phyloP scores from a whole-genome alignment of 2,797 vertebrate genomes.

The Perodicticus potto region DNA sequence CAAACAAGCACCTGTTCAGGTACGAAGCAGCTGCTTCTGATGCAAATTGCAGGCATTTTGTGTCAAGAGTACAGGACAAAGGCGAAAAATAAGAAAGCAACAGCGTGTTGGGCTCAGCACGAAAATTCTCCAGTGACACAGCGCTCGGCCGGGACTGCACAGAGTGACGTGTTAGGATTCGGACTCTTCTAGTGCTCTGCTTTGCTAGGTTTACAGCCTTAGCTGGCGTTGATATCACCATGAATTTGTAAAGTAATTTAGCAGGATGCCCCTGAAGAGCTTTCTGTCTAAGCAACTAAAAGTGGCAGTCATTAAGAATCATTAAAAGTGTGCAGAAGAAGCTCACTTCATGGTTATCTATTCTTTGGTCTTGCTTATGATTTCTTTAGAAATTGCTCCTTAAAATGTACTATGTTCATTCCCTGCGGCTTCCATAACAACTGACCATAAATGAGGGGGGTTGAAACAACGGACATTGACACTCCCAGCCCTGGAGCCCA shows the following conservation, averaged over 20 bases:
- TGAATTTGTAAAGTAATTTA: not conserved
- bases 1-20: conserved; percentile 80
- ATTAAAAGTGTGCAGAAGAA: not conserved
- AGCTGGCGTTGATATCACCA: not conserved
- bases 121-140: conserved; percentile 65
- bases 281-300: not conserved
- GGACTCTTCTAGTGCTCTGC: not conserved
- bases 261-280: not conserved
- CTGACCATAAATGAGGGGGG: not conserved
- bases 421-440: not conserved
- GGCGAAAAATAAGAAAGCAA: conserved; percentile 68
- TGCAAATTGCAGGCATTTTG: conserved; percentile 69
- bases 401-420: not conserved
- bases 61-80: conserved; percentile 74
- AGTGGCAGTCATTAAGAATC: not conserved
- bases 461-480: not conserved
- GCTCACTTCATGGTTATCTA: too few relatives aligned
- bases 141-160: not conserved
- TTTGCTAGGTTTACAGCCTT: not conserved
- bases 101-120: conserved; percentile 31
- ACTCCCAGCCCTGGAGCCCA: not conserved
- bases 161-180: accelerated
- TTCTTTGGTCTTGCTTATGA: not conserved
- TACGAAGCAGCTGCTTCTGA: conserved; percentile 67
- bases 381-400: not conserved